Percentiles rank a stretch among this genome's conserved stretches.
Conservation (phyloP, 2,797 vertebrate species). For the Gadopsis bispinosus region DNA sequence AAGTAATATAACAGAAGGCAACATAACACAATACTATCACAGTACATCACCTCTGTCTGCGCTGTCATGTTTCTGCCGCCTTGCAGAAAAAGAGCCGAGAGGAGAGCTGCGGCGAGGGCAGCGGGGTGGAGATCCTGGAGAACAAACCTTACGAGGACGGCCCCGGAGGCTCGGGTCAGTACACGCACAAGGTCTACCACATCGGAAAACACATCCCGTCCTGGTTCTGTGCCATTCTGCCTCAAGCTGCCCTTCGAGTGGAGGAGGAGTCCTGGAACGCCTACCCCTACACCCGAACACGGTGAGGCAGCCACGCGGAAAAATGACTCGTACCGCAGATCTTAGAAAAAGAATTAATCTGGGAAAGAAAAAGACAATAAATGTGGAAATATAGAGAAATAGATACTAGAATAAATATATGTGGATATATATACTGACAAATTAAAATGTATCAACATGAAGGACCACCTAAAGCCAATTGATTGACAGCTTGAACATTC, state of each 20-base stretch:
- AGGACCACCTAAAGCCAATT: too few species aligned
- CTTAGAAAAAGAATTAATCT: too few species aligned
- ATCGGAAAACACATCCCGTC: constrained; percentile 99
- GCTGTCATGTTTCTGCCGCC: not conserved
- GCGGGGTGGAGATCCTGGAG: constrained; percentile 98
- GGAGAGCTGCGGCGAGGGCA: constrained; percentile 97
- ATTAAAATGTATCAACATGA: too few species aligned
- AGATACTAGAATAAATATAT: too few species aligned
- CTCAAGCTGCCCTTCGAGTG: constrained; percentile 93
- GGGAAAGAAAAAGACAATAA: too few species aligned
- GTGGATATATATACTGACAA: too few species aligned
- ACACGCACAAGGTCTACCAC: constrained; percentile 98
- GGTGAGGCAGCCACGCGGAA: constrained; percentile 77
- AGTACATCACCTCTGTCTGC: not conserved
- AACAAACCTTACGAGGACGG: constrained; percentile 95
- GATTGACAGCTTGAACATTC: too few species aligned
- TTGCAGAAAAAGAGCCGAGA: constrained; percentile 98
- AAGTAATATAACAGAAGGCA: not conserved
- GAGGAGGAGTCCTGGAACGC: constrained; percentile 98
- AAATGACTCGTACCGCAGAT: not conserved
- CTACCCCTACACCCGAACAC: constrained; percentile 94
- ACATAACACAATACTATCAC: not conserved
- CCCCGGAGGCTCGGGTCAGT: constrained; percentile 94
- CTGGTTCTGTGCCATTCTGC: constrained; percentile 97
- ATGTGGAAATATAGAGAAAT: too few species aligned